Base-by-base conservation (phyloP, 2,113 vertebrate genomes). In the Oncorhynchus keta region DNA sequence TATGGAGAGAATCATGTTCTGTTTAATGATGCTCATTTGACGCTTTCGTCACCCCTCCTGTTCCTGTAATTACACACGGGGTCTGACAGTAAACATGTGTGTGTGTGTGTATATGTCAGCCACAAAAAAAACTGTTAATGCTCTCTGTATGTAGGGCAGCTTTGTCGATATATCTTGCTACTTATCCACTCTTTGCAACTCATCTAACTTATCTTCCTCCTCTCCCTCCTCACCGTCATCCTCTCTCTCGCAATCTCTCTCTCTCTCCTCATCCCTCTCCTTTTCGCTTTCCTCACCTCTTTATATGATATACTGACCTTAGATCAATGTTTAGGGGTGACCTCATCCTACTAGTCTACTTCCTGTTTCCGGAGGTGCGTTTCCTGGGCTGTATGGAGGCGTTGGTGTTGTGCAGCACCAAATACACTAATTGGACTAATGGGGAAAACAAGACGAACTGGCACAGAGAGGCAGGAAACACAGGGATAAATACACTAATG, bases 381-480 rank as follows among this genome's bases (percentile, higher is more conserved):
- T 95, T 90, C 80, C 87, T 84, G 70, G 92, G 91, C n/a, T 87
- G 91, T 22, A 91, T 95, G 85, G 93, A 94, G 68, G 93, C 86
- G 22, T 90, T 96, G 48, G 90, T 95, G 84, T 96, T 93, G 32
- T 92, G 93, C 75, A 91, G 93, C 90, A 92, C 85, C 73, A 83
- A n/a, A n/a, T n/a, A n/a, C n/a, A n/a, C n/a, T n/a, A n/a, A n/a
- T n/a, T n/a, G n/a, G n/a, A n/a, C n/a, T n/a, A n/a, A n/a, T n/a
- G n/a, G n/a, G n/a, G n/a, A n/a, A n/a, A n/a, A n/a, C n/a, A n/a
- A n/a, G n/a, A n/a, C n/a, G n/a, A n/a, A n/a, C n/a, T n/a, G n/a
- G n/a, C n/a, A n/a, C n/a, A n/a, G n/a, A n/a, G n/a, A n/a, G n/a
- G n/a, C n/a, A n/a, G n/a, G n/a, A n/a, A n/a, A n/a, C n/a, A n/a